These are phyloP conservation scores for Coregonus clupeaformis DNA, from an alignment of 2,113 vertebrate species.

Conservation along the genomic window DNA sequence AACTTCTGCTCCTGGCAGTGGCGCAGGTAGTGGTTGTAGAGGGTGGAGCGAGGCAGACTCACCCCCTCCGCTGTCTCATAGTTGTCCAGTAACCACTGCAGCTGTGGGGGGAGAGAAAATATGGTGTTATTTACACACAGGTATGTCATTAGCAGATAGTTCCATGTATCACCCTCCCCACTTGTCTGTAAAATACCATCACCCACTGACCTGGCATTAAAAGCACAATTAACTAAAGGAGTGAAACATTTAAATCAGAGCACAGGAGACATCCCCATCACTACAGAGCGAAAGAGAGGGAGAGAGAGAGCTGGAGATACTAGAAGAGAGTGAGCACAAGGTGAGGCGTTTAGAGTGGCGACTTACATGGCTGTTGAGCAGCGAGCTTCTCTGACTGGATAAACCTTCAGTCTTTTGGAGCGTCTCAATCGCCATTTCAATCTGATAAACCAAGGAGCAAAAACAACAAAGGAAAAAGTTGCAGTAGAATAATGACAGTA, in stretches of 20 bases:
- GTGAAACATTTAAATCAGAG: background rate
- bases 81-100: conserved; percentile 97
- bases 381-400: conserved; percentile 97
- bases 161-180: too few relatives aligned
- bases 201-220: background rate
- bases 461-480: conserved; percentile 38
- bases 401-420: conserved; percentile 99
- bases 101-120: conserved; percentile 66
- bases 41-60: conserved; percentile 92
- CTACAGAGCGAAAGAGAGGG: conserved; percentile 15
- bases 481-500: conserved; percentile 24
- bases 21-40: conserved; percentile 95
- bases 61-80: conserved; percentile 97
- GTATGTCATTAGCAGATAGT: background rate
- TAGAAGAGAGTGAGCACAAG: conserved; percentile 19
- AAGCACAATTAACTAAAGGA: background rate
- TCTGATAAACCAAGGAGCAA: conserved; percentile 86
- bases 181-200: background rate
- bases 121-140: background rate
- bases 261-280: background rate
- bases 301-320: conserved; percentile 1
- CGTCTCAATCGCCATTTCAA: conserved; percentile 99
- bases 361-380: conserved; percentile 99
- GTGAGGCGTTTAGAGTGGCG: conserved; percentile 54
- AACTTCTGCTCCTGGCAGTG: conserved; percentile 99